These are phyloP conservation scores for Aphyosemion australe DNA, from an alignment of 2,113 vertebrate species.

Conservation along the genomic window DNA sequence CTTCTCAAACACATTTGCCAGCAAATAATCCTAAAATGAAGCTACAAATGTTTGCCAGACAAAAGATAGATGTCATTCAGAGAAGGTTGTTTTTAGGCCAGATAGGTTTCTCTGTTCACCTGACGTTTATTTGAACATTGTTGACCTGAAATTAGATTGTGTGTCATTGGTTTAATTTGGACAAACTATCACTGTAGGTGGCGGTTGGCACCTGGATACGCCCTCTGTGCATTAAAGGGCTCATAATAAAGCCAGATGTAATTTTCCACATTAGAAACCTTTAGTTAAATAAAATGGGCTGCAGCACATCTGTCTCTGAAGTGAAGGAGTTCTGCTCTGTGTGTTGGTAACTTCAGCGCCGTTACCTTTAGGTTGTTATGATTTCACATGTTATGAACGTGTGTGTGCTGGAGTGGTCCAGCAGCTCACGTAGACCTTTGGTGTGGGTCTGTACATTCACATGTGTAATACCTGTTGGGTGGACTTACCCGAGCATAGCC, in stretches of 20 bases:
- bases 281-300: background rate
- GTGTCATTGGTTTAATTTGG: too few species aligned
- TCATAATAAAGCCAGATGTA: background rate
- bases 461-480: background rate
- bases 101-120: too few species aligned
- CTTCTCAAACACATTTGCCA: background rate
- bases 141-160: too few species aligned
- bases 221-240: background rate
- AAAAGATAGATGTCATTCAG: too few species aligned
- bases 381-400: too few species aligned
- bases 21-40: background rate
- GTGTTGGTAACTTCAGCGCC: background rate
- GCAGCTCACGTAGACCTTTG: background rate
- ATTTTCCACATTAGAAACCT: background rate
- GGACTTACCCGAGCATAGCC: background rate
- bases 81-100: too few species aligned
- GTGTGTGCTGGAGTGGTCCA: background rate
- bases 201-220: background rate
- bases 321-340: background rate
- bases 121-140: too few species aligned
- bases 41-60: too few species aligned
- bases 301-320: background rate
- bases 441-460: background rate
- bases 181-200: too few species aligned
- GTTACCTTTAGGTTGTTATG: background rate